These are phyloP conservation scores for Hoplodrina ambigua DNA, from an alignment of 2,888 invertebrate genomes.

Conservation along the genomic window DNA sequence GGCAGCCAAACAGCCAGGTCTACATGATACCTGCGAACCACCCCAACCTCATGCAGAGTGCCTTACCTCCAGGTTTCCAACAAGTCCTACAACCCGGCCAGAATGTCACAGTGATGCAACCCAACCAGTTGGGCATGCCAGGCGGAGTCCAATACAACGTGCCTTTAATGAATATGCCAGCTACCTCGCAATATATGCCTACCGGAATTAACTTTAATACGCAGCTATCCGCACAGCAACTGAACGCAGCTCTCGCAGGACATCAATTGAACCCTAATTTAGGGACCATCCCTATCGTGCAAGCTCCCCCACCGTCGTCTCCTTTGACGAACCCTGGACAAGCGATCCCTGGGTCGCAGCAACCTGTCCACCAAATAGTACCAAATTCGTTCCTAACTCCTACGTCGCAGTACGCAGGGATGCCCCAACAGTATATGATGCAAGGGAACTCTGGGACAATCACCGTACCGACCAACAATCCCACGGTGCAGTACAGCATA, in stretches of 20 bases:
- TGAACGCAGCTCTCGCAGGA: conserved; percentile 84
- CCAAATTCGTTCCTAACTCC: conserved; percentile 82
- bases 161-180: conserved; percentile 85
- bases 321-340: conserved; percentile 76
- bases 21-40: conserved; percentile 88
- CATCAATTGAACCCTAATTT: conserved; percentile 82
- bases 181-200: conserved; percentile 84
- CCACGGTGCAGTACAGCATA: conserved; percentile 81
- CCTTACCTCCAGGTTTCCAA: conserved; percentile 80
- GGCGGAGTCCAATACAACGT: conserved; percentile 86
- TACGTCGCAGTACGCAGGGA: conserved; percentile 80
- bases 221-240: conserved; percentile 84
- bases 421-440: conserved; percentile 86
- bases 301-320: conserved; percentile 79
- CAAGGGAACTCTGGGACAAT: conserved; percentile 78
- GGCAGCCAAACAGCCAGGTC: conserved; percentile 85
- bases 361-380: conserved; percentile 80
- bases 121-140: conserved; percentile 83
- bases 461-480: conserved; percentile 76
- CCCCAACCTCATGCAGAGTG: conserved; percentile 80
- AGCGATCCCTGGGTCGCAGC: conserved; percentile 76
- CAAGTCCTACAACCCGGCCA: conserved; percentile 84
- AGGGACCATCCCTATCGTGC: conserved; percentile 84
- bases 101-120: conserved; percentile 87
- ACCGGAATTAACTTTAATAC: conserved; percentile 84